Percentiles rank a stretch among this genome's conserved stretches.
phyloP scores from a whole-genome alignment of 2,113 vertebrate genomes.

The Cyanocitta stelleri region DNA sequence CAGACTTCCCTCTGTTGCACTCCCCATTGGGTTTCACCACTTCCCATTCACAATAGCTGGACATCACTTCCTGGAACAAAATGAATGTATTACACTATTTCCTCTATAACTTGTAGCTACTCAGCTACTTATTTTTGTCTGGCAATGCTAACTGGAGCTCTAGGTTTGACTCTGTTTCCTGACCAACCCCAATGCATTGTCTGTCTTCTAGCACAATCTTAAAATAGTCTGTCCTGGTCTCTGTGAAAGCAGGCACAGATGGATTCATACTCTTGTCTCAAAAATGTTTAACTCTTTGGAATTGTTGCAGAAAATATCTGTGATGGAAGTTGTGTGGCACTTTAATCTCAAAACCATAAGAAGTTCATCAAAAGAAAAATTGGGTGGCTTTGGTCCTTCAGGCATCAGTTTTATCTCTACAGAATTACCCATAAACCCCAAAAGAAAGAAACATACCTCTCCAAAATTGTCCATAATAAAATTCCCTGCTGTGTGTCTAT shows the following conservation, averaged over 20 bases:
- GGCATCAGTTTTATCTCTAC: not conserved
- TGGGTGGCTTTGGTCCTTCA: not conserved
- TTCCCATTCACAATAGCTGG: slow-evolving; percentile 10
- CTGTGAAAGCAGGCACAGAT: not conserved
- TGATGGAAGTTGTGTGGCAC: not conserved
- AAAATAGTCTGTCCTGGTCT: not conserved
- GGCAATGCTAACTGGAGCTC: not conserved
- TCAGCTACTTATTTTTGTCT: slow-evolving; percentile 26
- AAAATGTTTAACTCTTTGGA: not conserved
- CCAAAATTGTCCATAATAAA: not conserved
- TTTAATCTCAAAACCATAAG: not conserved
- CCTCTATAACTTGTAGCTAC: not conserved
- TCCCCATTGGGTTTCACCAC: not conserved
- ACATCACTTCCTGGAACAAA: slow-evolving; percentile 35
- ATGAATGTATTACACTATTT: slow-evolving; percentile 3
- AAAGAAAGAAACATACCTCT: not conserved
- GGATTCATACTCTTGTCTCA: not conserved
- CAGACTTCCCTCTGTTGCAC: not conserved
- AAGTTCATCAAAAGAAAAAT: not conserved
- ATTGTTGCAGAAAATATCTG: not conserved
- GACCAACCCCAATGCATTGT: slow-evolving; percentile 31
- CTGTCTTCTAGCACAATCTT: not conserved
- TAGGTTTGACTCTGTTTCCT: slow-evolving; percentile 33
- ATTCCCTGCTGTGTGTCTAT: not conserved
- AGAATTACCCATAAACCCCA: not conserved